Conservation (phyloP, 1,140 invertebrate species). For the Ylistrum balloti region DNA sequence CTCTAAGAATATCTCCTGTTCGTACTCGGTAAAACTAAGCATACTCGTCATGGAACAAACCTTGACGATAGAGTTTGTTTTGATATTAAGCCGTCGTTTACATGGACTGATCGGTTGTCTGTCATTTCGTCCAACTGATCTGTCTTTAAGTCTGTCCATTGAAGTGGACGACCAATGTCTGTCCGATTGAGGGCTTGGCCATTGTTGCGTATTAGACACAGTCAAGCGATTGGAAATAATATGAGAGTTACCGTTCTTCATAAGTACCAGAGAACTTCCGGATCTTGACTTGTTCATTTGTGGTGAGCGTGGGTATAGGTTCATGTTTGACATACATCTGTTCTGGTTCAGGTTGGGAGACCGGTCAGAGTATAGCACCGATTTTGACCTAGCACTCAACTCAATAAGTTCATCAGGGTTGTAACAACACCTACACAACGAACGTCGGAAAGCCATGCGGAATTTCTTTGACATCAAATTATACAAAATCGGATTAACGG, state of each 20-base stretch:
- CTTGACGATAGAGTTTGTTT: slow-evolving; percentile 53
- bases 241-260: slow-evolving; percentile 40
- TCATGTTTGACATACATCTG: slow-evolving; percentile 44
- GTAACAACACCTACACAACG: slow-evolving; percentile 67
- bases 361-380: slow-evolving; percentile 61
- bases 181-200: slow-evolving; percentile 21
- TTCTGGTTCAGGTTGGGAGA: slow-evolving; percentile 47
- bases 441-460: slow-evolving; percentile 83
- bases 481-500: slow-evolving; percentile 86
- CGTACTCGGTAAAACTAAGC: slow-evolving; percentile 58
- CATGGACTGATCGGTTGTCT: not conserved
- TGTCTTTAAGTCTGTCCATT: slow-evolving; percentile 2
- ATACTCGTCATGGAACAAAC: slow-evolving; percentile 54
- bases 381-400: slow-evolving; percentile 60
- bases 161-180: slow-evolving; percentile 39
- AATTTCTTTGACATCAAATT: slow-evolving; percentile 86
- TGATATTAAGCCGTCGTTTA: slow-evolving; percentile 40
- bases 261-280: slow-evolving; percentile 34
- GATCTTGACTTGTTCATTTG: slow-evolving; percentile 45
- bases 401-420: slow-evolving; percentile 59
- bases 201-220: not conserved
- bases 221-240: slow-evolving; percentile 22
- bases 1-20: slow-evolving; percentile 56
- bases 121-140: not conserved
- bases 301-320: not conserved